These are phyloP conservation scores for Pseudolaguvia tuberculata DNA, from an alignment of 2,113 vertebrate species.

Conservation along the genomic window DNA sequence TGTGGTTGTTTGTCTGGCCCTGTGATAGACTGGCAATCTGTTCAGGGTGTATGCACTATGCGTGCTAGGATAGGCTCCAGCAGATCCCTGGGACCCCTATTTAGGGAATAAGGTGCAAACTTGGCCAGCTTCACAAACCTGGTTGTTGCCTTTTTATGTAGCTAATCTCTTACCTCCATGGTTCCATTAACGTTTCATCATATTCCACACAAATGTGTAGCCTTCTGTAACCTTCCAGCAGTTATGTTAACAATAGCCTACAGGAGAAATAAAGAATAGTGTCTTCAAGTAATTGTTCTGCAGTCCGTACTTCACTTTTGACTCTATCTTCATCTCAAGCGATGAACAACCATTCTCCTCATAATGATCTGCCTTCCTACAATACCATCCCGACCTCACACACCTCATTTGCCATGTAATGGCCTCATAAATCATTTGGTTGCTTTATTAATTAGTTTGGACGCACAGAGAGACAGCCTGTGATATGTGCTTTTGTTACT, in stretches of 20 bases:
- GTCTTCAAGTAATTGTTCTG: not conserved
- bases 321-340: not conserved
- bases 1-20: no score
- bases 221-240: not conserved
- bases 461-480: not conserved
- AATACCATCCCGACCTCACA: not conserved
- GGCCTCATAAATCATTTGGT: not conserved
- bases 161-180: not conserved
- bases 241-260: conserved; percentile 10
- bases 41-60: no score
- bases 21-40: no score
- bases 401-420: conserved; percentile 5
- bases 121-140: not conserved
- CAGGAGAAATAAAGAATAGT: not conserved
- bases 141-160: not conserved
- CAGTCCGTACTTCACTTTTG: not conserved
- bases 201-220: not conserved
- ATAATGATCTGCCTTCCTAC: not conserved
- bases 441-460: not conserved
- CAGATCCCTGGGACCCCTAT: no score
- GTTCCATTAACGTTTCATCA: not conserved
- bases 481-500: not conserved
- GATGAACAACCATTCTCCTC: not conserved
- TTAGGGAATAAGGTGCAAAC: no score
- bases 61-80: no score